phyloP scores from a whole-genome alignment of 2,113 vertebrate species.

The Sterna hirundo region DNA sequence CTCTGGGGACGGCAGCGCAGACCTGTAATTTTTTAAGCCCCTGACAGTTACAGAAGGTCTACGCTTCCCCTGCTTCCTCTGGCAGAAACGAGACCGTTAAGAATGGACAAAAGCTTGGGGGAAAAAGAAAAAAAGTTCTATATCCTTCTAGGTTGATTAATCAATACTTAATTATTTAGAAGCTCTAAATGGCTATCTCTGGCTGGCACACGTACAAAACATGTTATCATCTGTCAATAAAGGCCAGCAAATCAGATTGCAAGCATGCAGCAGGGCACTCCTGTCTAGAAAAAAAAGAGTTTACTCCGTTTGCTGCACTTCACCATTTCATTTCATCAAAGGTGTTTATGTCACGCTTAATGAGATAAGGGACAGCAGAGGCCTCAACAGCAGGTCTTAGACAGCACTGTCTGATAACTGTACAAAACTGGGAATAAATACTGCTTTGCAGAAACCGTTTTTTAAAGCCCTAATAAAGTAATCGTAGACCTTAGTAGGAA shows the following conservation, averaged over 20 bases:
- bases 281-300: conserved; percentile 7
- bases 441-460: conserved; percentile 29
- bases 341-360: conserved; percentile 68
- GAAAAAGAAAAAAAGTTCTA: not conserved
- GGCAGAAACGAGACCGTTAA: conserved; percentile 57
- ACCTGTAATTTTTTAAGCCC: not conserved
- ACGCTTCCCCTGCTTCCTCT: not conserved
- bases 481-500: not conserved
- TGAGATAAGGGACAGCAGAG: conserved; percentile 60
- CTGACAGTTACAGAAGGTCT: not conserved
- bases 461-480: conserved; percentile 43
- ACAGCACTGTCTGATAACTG: conserved; percentile 47
- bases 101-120: conserved; percentile 18
- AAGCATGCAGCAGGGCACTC: conserved; percentile 40
- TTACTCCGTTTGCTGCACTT: conserved; percentile 47
- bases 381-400: conserved; percentile 20
- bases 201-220: conserved; percentile 45
- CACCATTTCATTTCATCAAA: conserved; percentile 71
- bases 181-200: conserved; percentile 70
- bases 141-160: conserved; percentile 64
- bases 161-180: conserved; percentile 79
- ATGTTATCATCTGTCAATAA: conserved; percentile 64
- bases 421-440: conserved; percentile 53
- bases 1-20: not conserved
- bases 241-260: conserved; percentile 62